Conservation (phyloP, 2,888 invertebrate species). For the Drosophila engyochracea region DNA sequence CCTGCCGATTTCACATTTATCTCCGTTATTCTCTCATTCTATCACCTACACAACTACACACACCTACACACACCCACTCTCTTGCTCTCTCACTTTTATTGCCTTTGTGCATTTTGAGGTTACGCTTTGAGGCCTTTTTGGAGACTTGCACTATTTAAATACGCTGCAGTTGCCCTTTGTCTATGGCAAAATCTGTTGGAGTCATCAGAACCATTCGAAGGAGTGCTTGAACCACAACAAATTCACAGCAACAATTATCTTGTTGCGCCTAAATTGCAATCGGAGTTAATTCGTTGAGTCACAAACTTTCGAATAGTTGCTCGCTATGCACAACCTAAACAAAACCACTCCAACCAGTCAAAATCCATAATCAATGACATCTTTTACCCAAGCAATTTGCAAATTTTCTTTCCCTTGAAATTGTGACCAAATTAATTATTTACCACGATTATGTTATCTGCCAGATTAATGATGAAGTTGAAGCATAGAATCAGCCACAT, state of each 20-base stretch:
- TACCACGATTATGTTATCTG: constrained; percentile 25
- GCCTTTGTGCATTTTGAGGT: constrained; percentile 32
- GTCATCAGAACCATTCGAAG: constrained; percentile 29
- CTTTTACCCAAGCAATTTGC: constrained; percentile 51
- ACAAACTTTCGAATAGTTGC: constrained; percentile 60
- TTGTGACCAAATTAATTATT: constrained; percentile 31
- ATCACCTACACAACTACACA: background rate
- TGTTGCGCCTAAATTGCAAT: constrained; percentile 73
- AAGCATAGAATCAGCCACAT: background rate
- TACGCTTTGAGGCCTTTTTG: constrained; percentile 48
- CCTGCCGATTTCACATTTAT: constrained; percentile 50
- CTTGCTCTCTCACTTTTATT: constrained; percentile 4
- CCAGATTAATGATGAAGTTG: constrained; percentile 19
- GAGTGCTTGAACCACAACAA: constrained; percentile 45
- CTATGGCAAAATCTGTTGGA: constrained; percentile 30
- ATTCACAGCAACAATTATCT: constrained; percentile 66
- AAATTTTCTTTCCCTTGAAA: constrained; percentile 52
- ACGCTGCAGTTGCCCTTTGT: constrained; percentile 24
- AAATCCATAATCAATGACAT: constrained; percentile 47
- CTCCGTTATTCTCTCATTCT: constrained; percentile 18
- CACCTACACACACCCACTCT: background rate
- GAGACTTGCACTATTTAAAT: constrained; percentile 61
- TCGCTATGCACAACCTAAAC: background rate
- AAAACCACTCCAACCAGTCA: background rate
- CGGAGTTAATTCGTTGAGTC: constrained; percentile 74